Conservation (phyloP, 2,888 invertebrate genomes). For the Andrena marginata region DNA sequence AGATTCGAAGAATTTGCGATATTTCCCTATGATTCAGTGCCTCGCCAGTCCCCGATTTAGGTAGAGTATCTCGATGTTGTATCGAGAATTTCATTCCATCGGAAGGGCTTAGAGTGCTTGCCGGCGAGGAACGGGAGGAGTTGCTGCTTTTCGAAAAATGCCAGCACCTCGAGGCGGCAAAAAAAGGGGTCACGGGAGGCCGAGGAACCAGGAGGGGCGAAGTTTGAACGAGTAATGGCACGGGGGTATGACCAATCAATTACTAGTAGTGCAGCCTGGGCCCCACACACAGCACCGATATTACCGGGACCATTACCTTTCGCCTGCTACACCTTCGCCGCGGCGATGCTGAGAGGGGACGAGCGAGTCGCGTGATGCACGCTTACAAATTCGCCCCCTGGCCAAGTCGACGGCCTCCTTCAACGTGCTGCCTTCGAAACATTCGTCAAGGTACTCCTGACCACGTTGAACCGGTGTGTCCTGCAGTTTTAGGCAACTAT, state of each 20-base stretch:
- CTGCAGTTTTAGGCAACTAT: neutral
- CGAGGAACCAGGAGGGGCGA: constrained; percentile 71
- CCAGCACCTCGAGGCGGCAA: constrained; percentile 53
- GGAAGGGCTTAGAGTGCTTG: neutral
- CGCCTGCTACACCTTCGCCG: constrained; percentile 78
- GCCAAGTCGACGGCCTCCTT: constrained; percentile 52
- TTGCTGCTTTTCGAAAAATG: constrained; percentile 36
- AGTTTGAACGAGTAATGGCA: constrained; percentile 83
- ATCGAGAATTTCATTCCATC: neutral
- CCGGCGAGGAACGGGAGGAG: constrained; percentile 18
- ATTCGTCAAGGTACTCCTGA: constrained; percentile 22
- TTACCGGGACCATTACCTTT: constrained; percentile 84
- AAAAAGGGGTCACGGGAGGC: constrained; percentile 77
- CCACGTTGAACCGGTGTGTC: constrained; percentile 2
- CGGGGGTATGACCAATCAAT: constrained; percentile 85
- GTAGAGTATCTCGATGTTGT: neutral
- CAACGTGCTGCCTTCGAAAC: constrained; percentile 48
- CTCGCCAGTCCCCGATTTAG: neutral
- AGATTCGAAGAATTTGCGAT: neutral
- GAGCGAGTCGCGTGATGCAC: constrained; percentile 72
- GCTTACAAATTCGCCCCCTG: constrained; percentile 77
- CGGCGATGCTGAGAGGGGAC: constrained; percentile 42
- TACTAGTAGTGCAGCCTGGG: constrained; percentile 84
- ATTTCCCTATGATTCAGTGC: neutral
- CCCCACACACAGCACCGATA: constrained; percentile 82